A percentile compares a stretch with the other conserved stretches of the same genome.
These are phyloP conservation scores for Tipula confusa DNA, from an alignment of 2,888 invertebrate species.

Conservation along the genomic window DNA sequence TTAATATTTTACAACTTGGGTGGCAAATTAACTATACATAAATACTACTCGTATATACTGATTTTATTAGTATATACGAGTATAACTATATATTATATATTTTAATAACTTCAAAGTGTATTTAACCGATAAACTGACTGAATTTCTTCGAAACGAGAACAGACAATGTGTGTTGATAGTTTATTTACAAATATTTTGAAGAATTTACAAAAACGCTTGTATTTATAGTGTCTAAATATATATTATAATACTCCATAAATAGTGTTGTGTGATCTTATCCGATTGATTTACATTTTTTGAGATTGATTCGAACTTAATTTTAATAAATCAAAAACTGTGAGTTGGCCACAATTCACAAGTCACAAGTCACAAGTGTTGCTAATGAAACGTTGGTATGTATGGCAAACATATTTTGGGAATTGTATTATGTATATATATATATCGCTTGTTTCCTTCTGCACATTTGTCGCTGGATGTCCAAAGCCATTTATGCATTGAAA, in stretches of 20 bases:
- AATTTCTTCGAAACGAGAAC: neutral
- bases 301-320: neutral
- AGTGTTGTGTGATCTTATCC: neutral
- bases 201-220: neutral
- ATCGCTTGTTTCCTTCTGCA: too few species aligned
- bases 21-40: neutral
- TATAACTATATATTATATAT: too few species aligned
- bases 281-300: neutral
- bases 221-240: neutral
- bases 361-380: too few species aligned
- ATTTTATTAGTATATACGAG: slow-evolving; percentile 1
- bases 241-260: neutral
- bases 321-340: too few species aligned
- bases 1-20: slow-evolving; percentile 5
- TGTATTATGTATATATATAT: too few species aligned
- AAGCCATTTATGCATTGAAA: too few species aligned
- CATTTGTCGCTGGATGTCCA: too few species aligned
- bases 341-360: too few species aligned
- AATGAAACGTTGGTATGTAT: too few species aligned
- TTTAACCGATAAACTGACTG: neutral
- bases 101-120: slow-evolving; percentile 25
- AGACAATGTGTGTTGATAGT: neutral
- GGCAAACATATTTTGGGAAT: too few species aligned
- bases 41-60: too few species aligned
- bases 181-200: neutral